These are phyloP conservation scores for Hemithea aestivaria DNA, from an alignment of 2,888 invertebrate genomes.

Conservation along the genomic window DNA sequence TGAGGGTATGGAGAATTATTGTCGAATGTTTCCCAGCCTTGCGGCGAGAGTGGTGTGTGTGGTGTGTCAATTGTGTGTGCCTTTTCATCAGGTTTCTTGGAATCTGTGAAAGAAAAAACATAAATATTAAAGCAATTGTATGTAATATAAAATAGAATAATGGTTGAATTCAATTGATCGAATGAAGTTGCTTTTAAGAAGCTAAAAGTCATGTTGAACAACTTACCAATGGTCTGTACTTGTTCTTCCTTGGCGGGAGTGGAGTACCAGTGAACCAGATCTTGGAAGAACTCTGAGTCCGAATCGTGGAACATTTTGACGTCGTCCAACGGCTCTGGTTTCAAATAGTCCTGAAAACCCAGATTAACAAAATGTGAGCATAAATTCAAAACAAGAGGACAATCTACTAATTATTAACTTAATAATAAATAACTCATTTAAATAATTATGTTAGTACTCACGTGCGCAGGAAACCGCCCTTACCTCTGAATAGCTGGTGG, in stretches of 20 bases:
- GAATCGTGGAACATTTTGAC: conserved; percentile 68
- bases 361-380: conserved; percentile 44
- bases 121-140: not conserved
- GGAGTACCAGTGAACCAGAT: conserved; percentile 81
- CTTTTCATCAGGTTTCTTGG: conserved; percentile 56
- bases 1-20: conserved; percentile 56
- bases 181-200: no score
- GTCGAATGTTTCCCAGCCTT: conserved; percentile 63
- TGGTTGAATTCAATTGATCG: no score
- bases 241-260: conserved; percentile 71
- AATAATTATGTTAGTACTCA: conserved; percentile 55
- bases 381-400: conserved; percentile 24
- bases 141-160: not conserved
- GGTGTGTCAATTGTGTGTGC: conserved; percentile 65
- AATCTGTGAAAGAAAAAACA: conserved; percentile 46
- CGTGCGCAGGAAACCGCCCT: conserved; percentile 46
- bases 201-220: no score
- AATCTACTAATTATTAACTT: conserved; percentile 45
- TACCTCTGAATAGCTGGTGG: conserved; percentile 70
- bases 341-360: conserved; percentile 66
- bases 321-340: conserved; percentile 65
- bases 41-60: conserved; percentile 67
- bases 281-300: conserved; percentile 85
- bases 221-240: conserved; percentile 71
- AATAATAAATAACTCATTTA: conserved; percentile 38